A percentile compares a stretch with the other conserved stretches of the same genome.
Conservation (phyloP, 2,113 vertebrate species). For the Ameiurus melas region DNA sequence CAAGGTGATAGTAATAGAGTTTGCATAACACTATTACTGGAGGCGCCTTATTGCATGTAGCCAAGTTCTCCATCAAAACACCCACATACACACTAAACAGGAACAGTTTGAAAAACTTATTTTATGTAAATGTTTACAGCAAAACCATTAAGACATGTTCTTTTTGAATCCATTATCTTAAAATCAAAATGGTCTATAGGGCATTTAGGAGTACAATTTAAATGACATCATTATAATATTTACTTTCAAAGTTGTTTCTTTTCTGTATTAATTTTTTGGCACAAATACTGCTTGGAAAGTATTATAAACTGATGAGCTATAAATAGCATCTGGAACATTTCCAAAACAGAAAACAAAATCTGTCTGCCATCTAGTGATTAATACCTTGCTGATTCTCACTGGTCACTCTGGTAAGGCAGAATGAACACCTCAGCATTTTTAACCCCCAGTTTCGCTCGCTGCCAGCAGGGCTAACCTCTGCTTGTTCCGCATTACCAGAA, state of each 20-base stretch:
- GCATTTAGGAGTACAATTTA: not conserved
- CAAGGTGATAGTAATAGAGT: constrained; percentile 46
- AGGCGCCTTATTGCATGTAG: constrained; percentile 43
- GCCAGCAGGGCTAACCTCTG: constrained; percentile 40
- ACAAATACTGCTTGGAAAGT: not conserved
- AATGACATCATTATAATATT: not conserved
- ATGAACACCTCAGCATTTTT: constrained; percentile 53
- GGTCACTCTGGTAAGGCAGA: constrained; percentile 46
- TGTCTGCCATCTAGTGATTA: constrained; percentile 49
- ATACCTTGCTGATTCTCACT: constrained; percentile 40
- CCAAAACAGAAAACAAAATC: constrained; percentile 28
- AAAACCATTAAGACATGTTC: not conserved
- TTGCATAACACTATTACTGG: constrained; percentile 48
- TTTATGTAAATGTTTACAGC: not conserved
- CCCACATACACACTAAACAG: not conserved
- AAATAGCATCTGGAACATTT: constrained; percentile 46
- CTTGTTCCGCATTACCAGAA: constrained; percentile 52
- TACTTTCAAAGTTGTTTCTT: not conserved
- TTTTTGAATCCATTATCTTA: not conserved
- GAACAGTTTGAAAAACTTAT: not conserved
- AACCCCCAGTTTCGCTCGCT: constrained; percentile 44
- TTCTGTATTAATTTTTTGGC: not conserved
- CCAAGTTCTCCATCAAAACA: constrained; percentile 24
- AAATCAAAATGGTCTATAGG: not conserved
- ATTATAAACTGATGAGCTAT: not conserved